Conservation (phyloP, 1,140 invertebrate species). For the Amphibalanus amphitrite region DNA sequence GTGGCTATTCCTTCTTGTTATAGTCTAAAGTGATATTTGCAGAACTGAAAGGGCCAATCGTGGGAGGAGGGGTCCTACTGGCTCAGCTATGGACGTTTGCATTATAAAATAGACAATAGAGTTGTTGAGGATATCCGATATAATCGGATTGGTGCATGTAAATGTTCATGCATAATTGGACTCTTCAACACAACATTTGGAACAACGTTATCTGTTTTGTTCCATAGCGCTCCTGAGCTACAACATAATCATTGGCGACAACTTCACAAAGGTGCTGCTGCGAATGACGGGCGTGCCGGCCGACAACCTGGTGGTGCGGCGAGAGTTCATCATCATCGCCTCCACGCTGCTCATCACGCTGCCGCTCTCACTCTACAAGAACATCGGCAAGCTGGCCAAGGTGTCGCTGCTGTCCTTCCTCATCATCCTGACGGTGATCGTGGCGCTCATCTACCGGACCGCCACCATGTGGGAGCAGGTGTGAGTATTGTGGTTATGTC, state of each 20-base stretch:
- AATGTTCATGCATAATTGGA: no score
- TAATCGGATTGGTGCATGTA: no score
- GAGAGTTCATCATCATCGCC: constrained; percentile 58
- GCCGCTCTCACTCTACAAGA: constrained; percentile 57
- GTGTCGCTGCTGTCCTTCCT: constrained; percentile 59
- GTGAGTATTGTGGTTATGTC: constrained; percentile 21
- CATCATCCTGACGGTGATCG: constrained; percentile 53
- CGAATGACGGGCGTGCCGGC: constrained; percentile 32
- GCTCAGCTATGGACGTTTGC: no score
- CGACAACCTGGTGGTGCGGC: constrained; percentile 39
- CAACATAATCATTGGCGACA: constrained; percentile 77
- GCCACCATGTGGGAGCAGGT: constrained; percentile 25
- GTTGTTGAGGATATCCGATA: no score
- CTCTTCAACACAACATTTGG: no score
- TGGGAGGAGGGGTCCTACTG: no score
- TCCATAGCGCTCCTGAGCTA: constrained; percentile 74
- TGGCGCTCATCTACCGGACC: constrained; percentile 47
- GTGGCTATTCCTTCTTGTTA: no score
- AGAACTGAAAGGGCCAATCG: no score
- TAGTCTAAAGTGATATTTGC: no score
- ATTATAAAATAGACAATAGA: no score
- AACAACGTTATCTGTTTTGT: no score
- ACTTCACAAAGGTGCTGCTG: constrained; percentile 62
- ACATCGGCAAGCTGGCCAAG: constrained; percentile 58
- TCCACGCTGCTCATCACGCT: constrained; percentile 56